Evolutionary conservation across 23 tunicate species (phyloP).

Genomic region (Aplidium turbinatum): DNA sequence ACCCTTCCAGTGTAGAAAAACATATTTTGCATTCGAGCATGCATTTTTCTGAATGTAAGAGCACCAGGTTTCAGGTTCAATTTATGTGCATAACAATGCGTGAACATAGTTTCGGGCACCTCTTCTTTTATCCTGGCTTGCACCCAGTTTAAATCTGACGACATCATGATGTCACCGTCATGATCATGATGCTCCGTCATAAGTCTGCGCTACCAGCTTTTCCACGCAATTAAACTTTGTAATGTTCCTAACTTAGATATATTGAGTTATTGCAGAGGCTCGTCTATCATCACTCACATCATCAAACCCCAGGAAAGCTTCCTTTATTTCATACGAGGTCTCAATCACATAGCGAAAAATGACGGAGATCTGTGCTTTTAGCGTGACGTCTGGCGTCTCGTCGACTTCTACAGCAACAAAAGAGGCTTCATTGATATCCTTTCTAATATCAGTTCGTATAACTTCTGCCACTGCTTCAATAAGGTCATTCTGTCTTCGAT

Average conservation of each 20-base stretch:
- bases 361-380: slow-evolving; percentile 1
- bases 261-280: too few species aligned
- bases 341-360: slow-evolving; percentile 16
- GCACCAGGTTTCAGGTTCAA: neutral
- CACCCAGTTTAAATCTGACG: too few species aligned
- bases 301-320: neutral
- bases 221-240: slow-evolving; percentile 13
- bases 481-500: neutral
- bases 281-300: too few species aligned
- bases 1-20: neutral
- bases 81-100: neutral
- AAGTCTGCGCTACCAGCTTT: neutral
- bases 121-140: too few species aligned
- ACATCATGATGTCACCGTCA: too few species aligned
- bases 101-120: too few species aligned
- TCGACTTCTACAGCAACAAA: slow-evolving; percentile 16
- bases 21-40: too few species aligned
- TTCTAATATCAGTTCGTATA: too few species aligned
- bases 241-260: too few species aligned
- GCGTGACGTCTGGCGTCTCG: slow-evolving; percentile 7
- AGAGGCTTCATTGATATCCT: neutral
- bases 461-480: too few species aligned
- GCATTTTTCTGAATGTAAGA: too few species aligned
- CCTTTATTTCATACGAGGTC: slow-evolving; percentile 1
- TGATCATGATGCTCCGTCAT: neutral